These are phyloP conservation scores for Cariama cristata DNA, from an alignment of 2,113 vertebrate genomes.

Conservation along the genomic window DNA sequence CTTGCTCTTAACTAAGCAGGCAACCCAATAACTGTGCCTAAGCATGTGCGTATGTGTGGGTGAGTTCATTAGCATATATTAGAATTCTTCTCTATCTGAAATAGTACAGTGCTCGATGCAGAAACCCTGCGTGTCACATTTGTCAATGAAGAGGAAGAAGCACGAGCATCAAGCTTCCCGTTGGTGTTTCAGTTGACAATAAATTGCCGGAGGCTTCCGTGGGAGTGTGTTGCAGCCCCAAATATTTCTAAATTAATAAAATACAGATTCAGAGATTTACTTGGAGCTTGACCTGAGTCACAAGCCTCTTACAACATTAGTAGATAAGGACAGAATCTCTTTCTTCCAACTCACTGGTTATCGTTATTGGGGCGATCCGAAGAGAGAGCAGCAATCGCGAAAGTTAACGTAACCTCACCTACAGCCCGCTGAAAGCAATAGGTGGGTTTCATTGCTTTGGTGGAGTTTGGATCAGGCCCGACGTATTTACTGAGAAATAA, in stretches of 20 bases:
- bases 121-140: not conserved
- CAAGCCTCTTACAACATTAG: not conserved
- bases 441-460: not conserved
- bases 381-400: not conserved
- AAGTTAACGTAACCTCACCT: not conserved
- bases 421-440: not conserved
- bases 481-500: not conserved
- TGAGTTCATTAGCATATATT: conserved; percentile 24
- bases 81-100: conserved; percentile 9
- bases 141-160: conserved; percentile 54
- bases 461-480: not conserved
- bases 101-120: not conserved
- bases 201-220: not conserved
- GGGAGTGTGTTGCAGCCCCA: not conserved
- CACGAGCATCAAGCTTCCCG: not conserved
- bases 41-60: not conserved
- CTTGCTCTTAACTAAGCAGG: not conserved
- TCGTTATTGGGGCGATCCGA: not conserved
- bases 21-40: not conserved
- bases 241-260: conserved; percentile 2
- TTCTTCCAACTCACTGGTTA: not conserved
- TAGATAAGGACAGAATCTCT: not conserved
- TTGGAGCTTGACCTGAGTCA: not conserved
- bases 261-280: not conserved
- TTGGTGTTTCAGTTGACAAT: not conserved